Conservation (phyloP, 1,140 invertebrate species). For the Drosophila pseudoobscura region DNA sequence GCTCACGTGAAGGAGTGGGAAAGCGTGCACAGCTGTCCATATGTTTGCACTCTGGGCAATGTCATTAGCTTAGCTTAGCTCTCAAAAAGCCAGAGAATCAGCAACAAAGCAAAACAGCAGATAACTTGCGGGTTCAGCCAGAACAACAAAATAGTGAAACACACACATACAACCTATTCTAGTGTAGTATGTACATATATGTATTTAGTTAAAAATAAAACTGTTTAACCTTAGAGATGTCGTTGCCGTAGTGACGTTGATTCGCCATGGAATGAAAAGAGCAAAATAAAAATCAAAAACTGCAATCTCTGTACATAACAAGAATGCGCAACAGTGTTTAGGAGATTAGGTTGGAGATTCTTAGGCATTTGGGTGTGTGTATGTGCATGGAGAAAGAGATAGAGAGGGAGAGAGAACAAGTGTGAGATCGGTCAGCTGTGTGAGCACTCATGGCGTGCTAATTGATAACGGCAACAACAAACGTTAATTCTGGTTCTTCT, state of each 20-base stretch:
- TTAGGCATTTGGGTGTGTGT: neutral
- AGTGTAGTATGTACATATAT: too few relatives aligned
- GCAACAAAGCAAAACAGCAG: slow-evolving; percentile 48
- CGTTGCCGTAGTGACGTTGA: slow-evolving; percentile 67
- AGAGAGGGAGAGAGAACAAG: slow-evolving; percentile 1
- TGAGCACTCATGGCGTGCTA: slow-evolving; percentile 39
- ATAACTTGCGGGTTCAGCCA: slow-evolving; percentile 47
- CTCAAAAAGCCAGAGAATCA: slow-evolving; percentile 37
- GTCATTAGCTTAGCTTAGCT: slow-evolving; percentile 60
- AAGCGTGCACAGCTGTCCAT: slow-evolving; percentile 25
- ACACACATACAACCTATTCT: slow-evolving; percentile 8
- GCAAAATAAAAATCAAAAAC: slow-evolving; percentile 15
- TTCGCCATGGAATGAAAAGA: slow-evolving; percentile 30
- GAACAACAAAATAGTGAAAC: slow-evolving; percentile 29
- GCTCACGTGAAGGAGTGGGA: slow-evolving; percentile 11
- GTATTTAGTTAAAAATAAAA: slow-evolving; percentile 68
- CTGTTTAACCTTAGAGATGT: slow-evolving; percentile 68
- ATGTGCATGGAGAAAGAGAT: neutral
- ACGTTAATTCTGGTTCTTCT: neutral
- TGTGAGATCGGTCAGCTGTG: slow-evolving; percentile 36
- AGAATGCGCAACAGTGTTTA: slow-evolving; percentile 19
- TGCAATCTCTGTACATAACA: slow-evolving; percentile 32
- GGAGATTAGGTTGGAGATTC: slow-evolving; percentile 16
- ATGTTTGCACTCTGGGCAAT: slow-evolving; percentile 38
- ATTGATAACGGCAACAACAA: slow-evolving; percentile 50